Evolutionary conservation across 2,113 vertebrate species (phyloP).

Genomic region (Pogonocichla stellata): DNA sequence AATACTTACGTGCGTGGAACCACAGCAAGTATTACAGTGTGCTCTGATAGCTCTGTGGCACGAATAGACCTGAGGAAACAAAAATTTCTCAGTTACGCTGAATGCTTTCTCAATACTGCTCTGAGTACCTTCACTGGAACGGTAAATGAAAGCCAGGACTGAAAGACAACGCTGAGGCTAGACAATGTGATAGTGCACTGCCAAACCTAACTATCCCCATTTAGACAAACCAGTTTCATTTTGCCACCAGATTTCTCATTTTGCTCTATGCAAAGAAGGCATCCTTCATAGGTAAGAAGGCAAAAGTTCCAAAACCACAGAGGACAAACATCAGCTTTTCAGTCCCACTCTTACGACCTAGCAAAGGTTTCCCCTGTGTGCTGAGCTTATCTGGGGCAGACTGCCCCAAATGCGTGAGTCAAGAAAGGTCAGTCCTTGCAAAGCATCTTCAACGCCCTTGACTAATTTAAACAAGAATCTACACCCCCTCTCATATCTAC

Average conservation of each 20-base stretch:
- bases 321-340: neutral
- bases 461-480: neutral
- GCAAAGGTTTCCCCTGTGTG: neutral
- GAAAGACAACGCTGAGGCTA: neutral
- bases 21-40: conserved; percentile 88
- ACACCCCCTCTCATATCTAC: neutral
- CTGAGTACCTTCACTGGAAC: neutral
- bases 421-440: neutral
- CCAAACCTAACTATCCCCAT: neutral
- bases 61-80: conserved; percentile 84
- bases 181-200: neutral
- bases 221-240: neutral
- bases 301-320: neutral
- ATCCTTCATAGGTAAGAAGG: neutral
- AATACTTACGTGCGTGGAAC: conserved; percentile 84
- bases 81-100: neutral
- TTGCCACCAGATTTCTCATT: neutral
- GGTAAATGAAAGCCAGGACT: neutral
- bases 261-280: neutral
- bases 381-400: neutral
- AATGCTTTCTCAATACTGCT: neutral
- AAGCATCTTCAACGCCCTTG: neutral
- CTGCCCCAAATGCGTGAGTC: neutral
- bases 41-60: conserved; percentile 86
- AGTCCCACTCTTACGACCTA: neutral